These are phyloP conservation scores for Caranx ignobilis DNA, from an alignment of 2,113 vertebrate species.

Conservation along the genomic window DNA sequence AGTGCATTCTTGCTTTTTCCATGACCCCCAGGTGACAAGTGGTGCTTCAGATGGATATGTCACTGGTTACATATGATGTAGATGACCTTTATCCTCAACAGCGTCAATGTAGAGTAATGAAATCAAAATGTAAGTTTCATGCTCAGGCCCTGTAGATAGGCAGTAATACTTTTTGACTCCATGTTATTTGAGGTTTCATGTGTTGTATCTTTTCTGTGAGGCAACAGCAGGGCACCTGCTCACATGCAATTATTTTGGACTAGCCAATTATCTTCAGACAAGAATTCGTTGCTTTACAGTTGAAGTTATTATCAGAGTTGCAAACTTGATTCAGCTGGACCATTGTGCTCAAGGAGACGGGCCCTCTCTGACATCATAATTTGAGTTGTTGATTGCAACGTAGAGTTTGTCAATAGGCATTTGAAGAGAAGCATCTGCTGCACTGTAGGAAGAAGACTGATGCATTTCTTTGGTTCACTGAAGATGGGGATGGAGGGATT, in stretches of 20 bases:
- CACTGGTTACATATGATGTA: neutral
- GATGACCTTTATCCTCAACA: neutral
- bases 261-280: conserved; percentile 30
- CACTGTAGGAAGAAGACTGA: neutral
- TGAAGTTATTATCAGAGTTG: conserved; percentile 61
- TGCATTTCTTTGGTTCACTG: neutral
- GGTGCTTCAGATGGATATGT: neutral
- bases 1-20: neutral
- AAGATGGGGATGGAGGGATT: too few relatives aligned
- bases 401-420: conserved; percentile 12
- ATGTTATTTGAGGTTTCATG: neutral
- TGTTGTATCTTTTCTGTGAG: neutral
- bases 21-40: conserved; percentile 4
- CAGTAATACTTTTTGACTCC: neutral
- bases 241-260: conserved; percentile 5
- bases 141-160: neutral
- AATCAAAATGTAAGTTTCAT: neutral
- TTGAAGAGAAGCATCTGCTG: conserved; percentile 20
- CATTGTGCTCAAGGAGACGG: conserved; percentile 11
- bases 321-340: conserved; percentile 61
- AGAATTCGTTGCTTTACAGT: conserved; percentile 31
- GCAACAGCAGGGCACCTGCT: neutral
- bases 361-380: conserved; percentile 23
- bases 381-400: conserved; percentile 27
- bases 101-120: neutral